These are phyloP conservation scores for Gobionotothen gibberifrons DNA, from an alignment of 2,797 vertebrate genomes.

Conservation along the genomic window DNA sequence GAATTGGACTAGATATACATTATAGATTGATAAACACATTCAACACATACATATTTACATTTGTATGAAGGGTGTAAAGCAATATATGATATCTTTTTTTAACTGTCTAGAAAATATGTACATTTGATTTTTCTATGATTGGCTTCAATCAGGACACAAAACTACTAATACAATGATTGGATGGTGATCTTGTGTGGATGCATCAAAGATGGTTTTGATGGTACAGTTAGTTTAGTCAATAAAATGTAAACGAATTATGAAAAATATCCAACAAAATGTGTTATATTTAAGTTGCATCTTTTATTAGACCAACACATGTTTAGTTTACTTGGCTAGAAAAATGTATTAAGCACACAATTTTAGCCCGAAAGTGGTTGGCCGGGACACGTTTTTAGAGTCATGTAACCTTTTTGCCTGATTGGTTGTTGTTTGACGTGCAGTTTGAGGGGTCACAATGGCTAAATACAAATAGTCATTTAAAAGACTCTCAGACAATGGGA, in stretches of 20 bases:
- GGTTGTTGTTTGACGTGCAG: background rate
- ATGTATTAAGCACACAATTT: rapidly evolving
- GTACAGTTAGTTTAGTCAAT: background rate
- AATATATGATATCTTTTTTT: background rate
- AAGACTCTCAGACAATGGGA: background rate
- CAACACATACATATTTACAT: constrained; percentile 7
- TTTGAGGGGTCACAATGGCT: background rate
- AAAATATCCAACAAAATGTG: background rate
- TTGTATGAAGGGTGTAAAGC: background rate
- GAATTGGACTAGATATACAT: constrained; percentile 27
- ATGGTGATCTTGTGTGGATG: background rate
- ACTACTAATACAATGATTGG: background rate
- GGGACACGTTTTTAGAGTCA: background rate
- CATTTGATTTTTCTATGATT: background rate
- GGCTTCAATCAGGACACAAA: background rate
- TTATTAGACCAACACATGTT: no score
- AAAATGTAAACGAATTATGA: background rate
- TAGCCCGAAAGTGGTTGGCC: background rate
- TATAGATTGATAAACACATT: constrained; percentile 27
- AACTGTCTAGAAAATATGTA: background rate
- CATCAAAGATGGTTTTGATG: background rate
- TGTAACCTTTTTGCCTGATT: background rate
- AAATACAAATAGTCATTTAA: constrained; percentile 14
- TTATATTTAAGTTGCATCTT: no score
- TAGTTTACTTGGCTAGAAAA: background rate